phyloP scores from a whole-genome alignment of 2,888 invertebrate genomes.

The Parochlus steinenii region DNA sequence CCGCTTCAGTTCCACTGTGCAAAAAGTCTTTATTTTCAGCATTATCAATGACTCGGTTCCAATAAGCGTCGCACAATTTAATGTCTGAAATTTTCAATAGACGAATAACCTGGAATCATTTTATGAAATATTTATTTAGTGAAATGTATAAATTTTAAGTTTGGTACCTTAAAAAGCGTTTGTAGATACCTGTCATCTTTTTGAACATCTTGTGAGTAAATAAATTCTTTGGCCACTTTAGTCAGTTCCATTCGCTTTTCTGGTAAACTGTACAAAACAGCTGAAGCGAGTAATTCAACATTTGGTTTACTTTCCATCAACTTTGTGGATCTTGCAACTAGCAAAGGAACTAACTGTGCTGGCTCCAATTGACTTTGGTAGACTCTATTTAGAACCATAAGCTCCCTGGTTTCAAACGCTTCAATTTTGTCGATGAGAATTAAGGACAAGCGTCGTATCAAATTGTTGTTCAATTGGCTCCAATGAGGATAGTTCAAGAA shows the following conservation, averaged over 20 bases:
- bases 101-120: conserved; percentile 23
- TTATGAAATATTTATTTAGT: neutral
- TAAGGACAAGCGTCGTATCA: conserved; percentile 27
- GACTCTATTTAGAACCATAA: conserved; percentile 20
- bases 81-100: conserved; percentile 32
- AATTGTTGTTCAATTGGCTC: conserved; percentile 25
- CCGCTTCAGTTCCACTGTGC: neutral
- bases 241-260: conserved; percentile 28
- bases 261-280: conserved; percentile 31
- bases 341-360: conserved; percentile 27
- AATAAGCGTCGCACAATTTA: conserved; percentile 30
- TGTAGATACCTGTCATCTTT: conserved; percentile 21
- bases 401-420: conserved; percentile 26
- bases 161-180: conserved; percentile 28
- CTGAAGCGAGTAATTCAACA: conserved; percentile 29
- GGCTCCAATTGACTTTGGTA: conserved; percentile 36
- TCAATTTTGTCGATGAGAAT: conserved; percentile 25
- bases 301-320: conserved; percentile 25
- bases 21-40: conserved; percentile 23
- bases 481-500: conserved; percentile 33
- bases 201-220: conserved; percentile 20
- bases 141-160: neutral
- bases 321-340: conserved; percentile 28
- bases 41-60: conserved; percentile 28
- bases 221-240: conserved; percentile 23